These are phyloP conservation scores for Aromia moschata DNA, from an alignment of 2,888 invertebrate genomes.

Conservation along the genomic window DNA sequence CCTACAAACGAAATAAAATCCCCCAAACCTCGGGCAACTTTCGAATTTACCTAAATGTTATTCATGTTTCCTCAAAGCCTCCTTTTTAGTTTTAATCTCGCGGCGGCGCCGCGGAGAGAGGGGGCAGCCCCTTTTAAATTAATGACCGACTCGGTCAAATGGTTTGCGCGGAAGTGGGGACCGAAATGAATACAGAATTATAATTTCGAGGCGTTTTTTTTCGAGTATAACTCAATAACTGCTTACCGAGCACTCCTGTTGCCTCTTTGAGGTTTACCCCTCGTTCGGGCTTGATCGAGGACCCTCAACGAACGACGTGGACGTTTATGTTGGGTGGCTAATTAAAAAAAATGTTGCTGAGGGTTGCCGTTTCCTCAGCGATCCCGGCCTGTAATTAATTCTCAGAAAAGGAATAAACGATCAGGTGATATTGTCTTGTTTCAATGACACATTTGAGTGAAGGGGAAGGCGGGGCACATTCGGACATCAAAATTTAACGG, in stretches of 20 bases:
- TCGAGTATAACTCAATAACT: constrained; percentile 17
- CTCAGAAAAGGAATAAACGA: no score
- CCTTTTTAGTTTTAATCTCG: constrained; percentile 36
- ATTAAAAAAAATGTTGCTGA: no score
- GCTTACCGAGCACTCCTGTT: neutral
- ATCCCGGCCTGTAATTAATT: no score
- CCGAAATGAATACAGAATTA: constrained; percentile 10
- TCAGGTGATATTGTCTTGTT: no score
- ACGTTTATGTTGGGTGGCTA: no score
- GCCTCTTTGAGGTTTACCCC: neutral
- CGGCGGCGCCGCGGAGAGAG: constrained; percentile 1
- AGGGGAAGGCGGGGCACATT: no score
- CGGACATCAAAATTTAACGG: no score
- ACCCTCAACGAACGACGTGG: no score
- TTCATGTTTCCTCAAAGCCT: constrained; percentile 41
- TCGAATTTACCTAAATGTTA: constrained; percentile 38
- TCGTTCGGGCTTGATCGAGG: neutral
- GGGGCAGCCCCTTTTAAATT: constrained; percentile 24
- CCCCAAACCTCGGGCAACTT: constrained; percentile 27
- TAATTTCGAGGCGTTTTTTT: constrained; percentile 16
- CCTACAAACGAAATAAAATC: constrained; percentile 26
- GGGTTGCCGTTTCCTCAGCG: no score
- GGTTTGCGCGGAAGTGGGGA: constrained; percentile 12
- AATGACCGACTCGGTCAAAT: constrained; percentile 28
- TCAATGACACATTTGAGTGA: no score